phyloP scores from a whole-genome alignment of 2,797 vertebrate genomes.

The Squalus acanthias region DNA sequence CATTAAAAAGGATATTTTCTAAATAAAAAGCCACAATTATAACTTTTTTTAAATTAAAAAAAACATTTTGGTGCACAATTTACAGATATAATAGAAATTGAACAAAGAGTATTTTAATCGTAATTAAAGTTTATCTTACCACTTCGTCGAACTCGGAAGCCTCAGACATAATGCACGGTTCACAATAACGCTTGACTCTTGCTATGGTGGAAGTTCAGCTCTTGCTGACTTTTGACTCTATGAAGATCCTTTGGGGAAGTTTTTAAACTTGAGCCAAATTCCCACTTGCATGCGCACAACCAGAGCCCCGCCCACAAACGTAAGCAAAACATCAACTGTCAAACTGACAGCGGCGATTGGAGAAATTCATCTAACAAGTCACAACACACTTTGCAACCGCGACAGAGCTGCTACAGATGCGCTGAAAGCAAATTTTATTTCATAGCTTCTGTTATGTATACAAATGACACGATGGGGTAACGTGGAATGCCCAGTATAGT shows the following conservation, averaged over 20 bases:
- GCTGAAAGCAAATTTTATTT: not conserved
- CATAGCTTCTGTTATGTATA: not conserved
- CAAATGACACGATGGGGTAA: not conserved
- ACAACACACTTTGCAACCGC: no score
- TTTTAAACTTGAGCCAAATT: not conserved
- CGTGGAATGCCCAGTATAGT: not conserved
- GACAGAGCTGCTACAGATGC: not conserved
- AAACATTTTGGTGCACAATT: not conserved
- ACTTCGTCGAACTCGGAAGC: accelerated
- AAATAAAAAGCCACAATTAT: not conserved
- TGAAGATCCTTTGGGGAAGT: not conserved
- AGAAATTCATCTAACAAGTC: no score
- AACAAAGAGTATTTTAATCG: not conserved
- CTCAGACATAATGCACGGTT: not conserved
- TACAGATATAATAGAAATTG: not conserved
- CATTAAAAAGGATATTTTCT: not conserved
- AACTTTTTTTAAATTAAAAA: not conserved
- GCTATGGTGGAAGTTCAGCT: no score
- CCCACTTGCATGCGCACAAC: not conserved
- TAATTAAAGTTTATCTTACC: not conserved
- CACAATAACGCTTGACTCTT: not conserved
- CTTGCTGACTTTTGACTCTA: not conserved
- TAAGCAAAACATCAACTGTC: not conserved
- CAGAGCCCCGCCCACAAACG: not conserved
- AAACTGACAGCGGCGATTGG: not conserved